A percentile compares a stretch with the other conserved stretches of the same genome.
Evolutionary conservation across 2,797 vertebrate genomes (phyloP).

Genomic region (Poliocrania exsul): DNA sequence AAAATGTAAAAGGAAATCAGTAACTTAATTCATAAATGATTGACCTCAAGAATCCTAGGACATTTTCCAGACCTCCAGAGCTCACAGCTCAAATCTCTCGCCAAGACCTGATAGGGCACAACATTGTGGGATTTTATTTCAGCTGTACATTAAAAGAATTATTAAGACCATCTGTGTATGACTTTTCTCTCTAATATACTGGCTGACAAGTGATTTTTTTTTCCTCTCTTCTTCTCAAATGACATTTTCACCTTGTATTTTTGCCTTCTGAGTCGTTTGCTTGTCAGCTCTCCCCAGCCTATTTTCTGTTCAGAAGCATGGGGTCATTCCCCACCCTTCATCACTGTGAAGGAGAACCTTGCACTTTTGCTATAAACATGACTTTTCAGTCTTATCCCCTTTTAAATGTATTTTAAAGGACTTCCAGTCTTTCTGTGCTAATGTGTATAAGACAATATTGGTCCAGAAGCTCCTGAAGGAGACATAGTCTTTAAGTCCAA

Average conservation of each 20-base stretch:
- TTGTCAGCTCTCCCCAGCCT: background rate
- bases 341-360: background rate
- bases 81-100: background rate
- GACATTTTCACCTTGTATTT: background rate
- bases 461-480: background rate
- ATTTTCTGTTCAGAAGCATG: background rate
- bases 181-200: background rate
- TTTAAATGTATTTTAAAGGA: background rate
- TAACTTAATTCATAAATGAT: conserved; percentile 60
- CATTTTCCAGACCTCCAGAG: conserved; percentile 53
- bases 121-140: background rate
- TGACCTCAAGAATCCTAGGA: conserved; percentile 37
- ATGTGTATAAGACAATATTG: background rate
- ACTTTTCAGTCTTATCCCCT: background rate
- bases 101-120: background rate
- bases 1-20: conserved; percentile 65
- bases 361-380: background rate
- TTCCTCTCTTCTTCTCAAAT: background rate
- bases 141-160: conserved; percentile 21
- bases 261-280: background rate
- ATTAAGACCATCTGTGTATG: background rate
- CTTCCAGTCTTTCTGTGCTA: background rate
- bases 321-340: background rate
- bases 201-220: background rate
- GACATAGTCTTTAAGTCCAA: background rate